Conservation (phyloP, 2,113 vertebrate genomes). For the Pseudorasbora parva region DNA sequence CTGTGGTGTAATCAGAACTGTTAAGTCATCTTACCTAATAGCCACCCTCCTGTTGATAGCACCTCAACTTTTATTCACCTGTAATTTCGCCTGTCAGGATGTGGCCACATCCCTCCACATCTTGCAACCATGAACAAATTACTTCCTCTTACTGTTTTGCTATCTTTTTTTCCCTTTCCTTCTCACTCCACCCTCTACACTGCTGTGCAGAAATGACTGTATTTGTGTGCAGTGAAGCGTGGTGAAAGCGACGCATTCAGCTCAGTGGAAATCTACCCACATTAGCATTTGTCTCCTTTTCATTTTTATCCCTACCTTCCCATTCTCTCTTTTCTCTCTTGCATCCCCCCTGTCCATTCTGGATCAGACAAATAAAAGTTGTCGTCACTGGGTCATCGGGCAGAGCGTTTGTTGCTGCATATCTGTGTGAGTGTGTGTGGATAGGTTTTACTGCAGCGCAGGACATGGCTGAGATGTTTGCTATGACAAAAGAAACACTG, state of each 20-base stretch:
- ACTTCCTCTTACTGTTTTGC: conserved; percentile 16
- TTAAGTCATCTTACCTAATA: background rate
- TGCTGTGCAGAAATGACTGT: conserved; percentile 57
- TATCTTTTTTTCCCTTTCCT: background rate
- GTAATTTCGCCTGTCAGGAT: conserved; percentile 10
- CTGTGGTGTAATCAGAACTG: conserved; percentile 11
- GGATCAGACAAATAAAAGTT: conserved; percentile 42
- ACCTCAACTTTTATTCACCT: conserved; percentile 31
- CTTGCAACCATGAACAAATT: conserved; percentile 1
- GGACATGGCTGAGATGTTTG: conserved; percentile 1
- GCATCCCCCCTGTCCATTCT: conserved; percentile 11
- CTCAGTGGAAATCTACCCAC: conserved; percentile 43
- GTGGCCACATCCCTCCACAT: background rate
- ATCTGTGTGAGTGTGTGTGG: background rate
- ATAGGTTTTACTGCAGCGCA: background rate
- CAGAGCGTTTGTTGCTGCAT: background rate
- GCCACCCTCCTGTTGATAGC: conserved; percentile 13
- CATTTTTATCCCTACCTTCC: conserved; percentile 15
- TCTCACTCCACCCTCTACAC: conserved; percentile 51
- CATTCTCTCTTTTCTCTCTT: conserved; percentile 14
- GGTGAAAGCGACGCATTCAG: conserved; percentile 16
- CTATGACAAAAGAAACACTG: conserved; percentile 22
- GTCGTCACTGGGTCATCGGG: background rate
- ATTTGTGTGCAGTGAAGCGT: conserved; percentile 36
- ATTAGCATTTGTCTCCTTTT: conserved; percentile 42